Conservation (phyloP, 1,140 invertebrate genomes). For the Drosophila aff. region DNA sequence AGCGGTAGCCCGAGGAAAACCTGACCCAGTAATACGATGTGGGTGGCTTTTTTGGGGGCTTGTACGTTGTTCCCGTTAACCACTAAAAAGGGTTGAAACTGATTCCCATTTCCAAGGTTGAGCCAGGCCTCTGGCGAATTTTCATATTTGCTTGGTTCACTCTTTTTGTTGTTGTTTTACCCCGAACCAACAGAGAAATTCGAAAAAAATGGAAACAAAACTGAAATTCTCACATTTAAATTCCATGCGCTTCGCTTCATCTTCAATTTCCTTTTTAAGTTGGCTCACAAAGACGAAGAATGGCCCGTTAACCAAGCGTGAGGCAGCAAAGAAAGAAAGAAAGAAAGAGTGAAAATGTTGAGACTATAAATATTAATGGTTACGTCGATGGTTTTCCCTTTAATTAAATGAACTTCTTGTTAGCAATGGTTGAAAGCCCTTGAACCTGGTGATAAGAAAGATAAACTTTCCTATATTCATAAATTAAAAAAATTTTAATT, state of each 20-base stretch:
- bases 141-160: constrained; percentile 31
- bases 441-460: background rate
- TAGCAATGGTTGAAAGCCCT: background rate
- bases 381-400: constrained; percentile 24
- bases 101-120: constrained; percentile 29
- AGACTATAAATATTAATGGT: constrained; percentile 46
- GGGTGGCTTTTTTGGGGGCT: constrained; percentile 16
- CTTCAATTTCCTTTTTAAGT: constrained; percentile 63
- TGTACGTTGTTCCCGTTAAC: constrained; percentile 17
- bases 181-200: background rate
- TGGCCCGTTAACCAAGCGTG: constrained; percentile 43
- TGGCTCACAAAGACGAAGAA: constrained; percentile 47
- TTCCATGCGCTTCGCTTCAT: constrained; percentile 57
- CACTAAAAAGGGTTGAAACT: constrained; percentile 34
- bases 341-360: constrained; percentile 33
- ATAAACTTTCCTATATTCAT: background rate
- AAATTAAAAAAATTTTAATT: background rate
- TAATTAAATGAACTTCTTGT: constrained; percentile 42
- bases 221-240: constrained; percentile 64
- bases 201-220: constrained; percentile 27
- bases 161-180: background rate
- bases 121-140: constrained; percentile 35
- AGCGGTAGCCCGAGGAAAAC: constrained; percentile 21
- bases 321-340: constrained; percentile 3
- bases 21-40: constrained; percentile 51